Percentiles rank a stretch among this genome's conserved stretches.
These are phyloP conservation scores for Machimus atricapillus DNA, from an alignment of 2,888 invertebrate genomes.

Conservation along the genomic window DNA sequence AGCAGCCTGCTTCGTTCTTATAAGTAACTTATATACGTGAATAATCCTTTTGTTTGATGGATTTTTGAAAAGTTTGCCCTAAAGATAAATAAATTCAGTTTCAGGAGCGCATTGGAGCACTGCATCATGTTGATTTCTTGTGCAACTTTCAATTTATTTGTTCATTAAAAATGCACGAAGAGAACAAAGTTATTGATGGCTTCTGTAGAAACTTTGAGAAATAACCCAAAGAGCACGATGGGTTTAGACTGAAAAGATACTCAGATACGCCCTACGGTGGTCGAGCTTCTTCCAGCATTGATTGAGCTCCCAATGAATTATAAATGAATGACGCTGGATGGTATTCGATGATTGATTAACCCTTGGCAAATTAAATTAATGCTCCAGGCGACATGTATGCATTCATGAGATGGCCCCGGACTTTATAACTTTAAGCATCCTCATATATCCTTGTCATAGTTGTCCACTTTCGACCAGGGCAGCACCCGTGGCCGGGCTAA, in stretches of 20 bases:
- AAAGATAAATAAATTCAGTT: background rate
- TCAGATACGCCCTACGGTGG: background rate
- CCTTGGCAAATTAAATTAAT: background rate
- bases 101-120: background rate
- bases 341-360: background rate
- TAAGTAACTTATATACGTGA: background rate
- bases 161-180: background rate
- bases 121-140: background rate
- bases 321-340: background rate
- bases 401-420: background rate
- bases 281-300: background rate
- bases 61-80: background rate
- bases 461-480: background rate
- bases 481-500: background rate
- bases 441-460: background rate
- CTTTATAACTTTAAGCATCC: background rate
- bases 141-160: background rate
- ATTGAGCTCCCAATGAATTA: background rate
- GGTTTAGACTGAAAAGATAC: background rate
- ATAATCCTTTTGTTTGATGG: constrained; percentile 14
- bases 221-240: background rate
- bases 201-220: background rate
- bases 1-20: background rate
- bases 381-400: background rate
- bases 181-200: background rate